Evolutionary conservation across 2,888 invertebrate genomes (phyloP), one percentile per base, ranked within the genome.

Genomic region (Pyrgus malvae): DNA sequence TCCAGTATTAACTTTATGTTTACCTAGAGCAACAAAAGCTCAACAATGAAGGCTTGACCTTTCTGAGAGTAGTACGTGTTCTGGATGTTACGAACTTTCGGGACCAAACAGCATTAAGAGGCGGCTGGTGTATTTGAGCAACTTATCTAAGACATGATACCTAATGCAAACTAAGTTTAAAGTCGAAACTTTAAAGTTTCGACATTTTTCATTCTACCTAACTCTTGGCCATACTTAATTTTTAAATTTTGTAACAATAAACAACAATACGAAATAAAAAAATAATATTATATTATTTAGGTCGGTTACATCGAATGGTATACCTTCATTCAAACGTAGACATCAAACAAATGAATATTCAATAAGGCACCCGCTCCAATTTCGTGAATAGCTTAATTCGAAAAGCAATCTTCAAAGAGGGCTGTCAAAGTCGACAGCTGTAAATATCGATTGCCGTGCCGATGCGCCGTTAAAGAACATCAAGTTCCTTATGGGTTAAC

Each of bases 21-120:
- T 37, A 44, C 27, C 14, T n/a, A 14, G 29, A 45, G 27, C 37
- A 42, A 38, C 35, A 42, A 35, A 35, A 33, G 3, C 14, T 7
- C 7, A 23, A 41, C 41, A 40, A 49, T 23, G 25, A 44, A 37
- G 9, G 50, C 42, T 38, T 45, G 51, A 44, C 51, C 45, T 53
- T 76, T 72, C 60, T 50, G 58, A 69, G 66, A 65, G 64, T 64
- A 65, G 62, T 63, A 76, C 76, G 76, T 77, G 76, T 68, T 62
- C 62, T 59, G 74, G 63, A 68, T 74, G 61, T 56, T 45, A 57
- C 56, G 45, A 56, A 48, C 56, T 61, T 60, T 58, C 41, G 55
- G 59, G 56, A 53, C 53, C 35, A 37, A 53, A 54, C 38, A 45
- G 57, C 57, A 45, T 48, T 57, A 54, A 56, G 54, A 29, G 23